Percentiles rank a stretch among this genome's conserved stretches.
Conservation (phyloP, 2,888 invertebrate genomes). For the Dioctria rufipes region DNA sequence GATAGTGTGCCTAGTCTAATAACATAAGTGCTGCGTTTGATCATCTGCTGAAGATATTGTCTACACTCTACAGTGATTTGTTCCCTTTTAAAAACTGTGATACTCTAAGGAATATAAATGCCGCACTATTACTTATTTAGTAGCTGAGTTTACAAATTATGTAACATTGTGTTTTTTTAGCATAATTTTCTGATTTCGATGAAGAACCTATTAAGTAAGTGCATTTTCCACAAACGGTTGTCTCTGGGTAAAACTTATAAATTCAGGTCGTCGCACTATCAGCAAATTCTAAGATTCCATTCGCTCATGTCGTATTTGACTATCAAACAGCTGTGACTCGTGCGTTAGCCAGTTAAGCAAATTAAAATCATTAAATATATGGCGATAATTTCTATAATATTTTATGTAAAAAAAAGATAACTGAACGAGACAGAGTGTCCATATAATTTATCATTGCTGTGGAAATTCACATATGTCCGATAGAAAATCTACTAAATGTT, state of each 20-base stretch:
- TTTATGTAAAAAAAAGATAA: no score
- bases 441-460: no score
- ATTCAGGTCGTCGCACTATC: slow-evolving; percentile 47
- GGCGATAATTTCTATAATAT: neutral
- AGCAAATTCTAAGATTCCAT: slow-evolving; percentile 26
- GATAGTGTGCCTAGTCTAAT: slow-evolving; percentile 7
- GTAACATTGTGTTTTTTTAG: slow-evolving; percentile 20
- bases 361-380: slow-evolving; percentile 32
- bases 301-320: slow-evolving; percentile 25
- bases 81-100: neutral
- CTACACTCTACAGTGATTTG: neutral
- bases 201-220: slow-evolving; percentile 7
- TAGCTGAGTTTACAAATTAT: slow-evolving; percentile 15
- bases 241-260: neutral
- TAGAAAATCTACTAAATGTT: neutral
- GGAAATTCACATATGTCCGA: no score
- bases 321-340: slow-evolving; percentile 19
- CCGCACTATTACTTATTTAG: slow-evolving; percentile 3
- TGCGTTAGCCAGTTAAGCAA: slow-evolving; percentile 19
- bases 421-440: no score
- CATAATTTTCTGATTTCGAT: slow-evolving; percentile 13
- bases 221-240: slow-evolving; percentile 12
- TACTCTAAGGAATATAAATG: neutral
- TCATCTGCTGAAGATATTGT: neutral
- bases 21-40: neutral